Evolutionary conservation across 2,888 invertebrate genomes (phyloP), one percentile per base, ranked within the genome.

Genomic region (Drosophila mercatorum): DNA sequence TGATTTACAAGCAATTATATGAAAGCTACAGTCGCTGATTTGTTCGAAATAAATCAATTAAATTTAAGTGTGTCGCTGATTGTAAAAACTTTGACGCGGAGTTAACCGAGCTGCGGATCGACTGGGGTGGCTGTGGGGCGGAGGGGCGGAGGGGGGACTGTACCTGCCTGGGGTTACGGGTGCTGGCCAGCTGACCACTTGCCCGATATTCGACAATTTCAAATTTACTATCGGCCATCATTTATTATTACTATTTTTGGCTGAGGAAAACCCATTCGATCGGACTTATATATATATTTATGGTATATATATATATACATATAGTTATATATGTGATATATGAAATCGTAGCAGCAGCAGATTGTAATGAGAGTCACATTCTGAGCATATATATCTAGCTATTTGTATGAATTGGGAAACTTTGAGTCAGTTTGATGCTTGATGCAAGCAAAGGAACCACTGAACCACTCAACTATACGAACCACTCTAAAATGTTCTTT

Each of bases 31-130:
- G 86, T 90, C 83, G 78, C 78, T 79, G 78, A 80, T 86, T 86
- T 90, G 71, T 79, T 73, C 68, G 65, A 80, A 89, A 88, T 90
- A 92, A 91, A 91, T 92, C 91, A 91, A 84, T 87, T 81, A 78
- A 75, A 68, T 72, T 81, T 83, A 81, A 80, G 80, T 88, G 75
- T 89, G 85, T 90, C 90, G 81, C 83, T 87, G 91, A 80, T 81
- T 81, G 65, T 68, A 70, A 71, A 47, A 40, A 44, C 58, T 40
- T 65, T 67, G 59, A 57, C 62, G 64, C 38, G 26, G 17, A 34
- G 38, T 17, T 31, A 17, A 7, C 58, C 47, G 22, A 22, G 11
- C 3, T 8, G 17, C 2, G 3, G 12, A 41, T 28, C 40, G 22
- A 6, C 1, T 5, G 11, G 26, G 38, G 36, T 5, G 28, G 28